Percentiles rank a stretch among this genome's conserved stretches.
These are phyloP conservation scores for Coilia nasus DNA, from an alignment of 2,797 vertebrate genomes.

Conservation along the genomic window DNA sequence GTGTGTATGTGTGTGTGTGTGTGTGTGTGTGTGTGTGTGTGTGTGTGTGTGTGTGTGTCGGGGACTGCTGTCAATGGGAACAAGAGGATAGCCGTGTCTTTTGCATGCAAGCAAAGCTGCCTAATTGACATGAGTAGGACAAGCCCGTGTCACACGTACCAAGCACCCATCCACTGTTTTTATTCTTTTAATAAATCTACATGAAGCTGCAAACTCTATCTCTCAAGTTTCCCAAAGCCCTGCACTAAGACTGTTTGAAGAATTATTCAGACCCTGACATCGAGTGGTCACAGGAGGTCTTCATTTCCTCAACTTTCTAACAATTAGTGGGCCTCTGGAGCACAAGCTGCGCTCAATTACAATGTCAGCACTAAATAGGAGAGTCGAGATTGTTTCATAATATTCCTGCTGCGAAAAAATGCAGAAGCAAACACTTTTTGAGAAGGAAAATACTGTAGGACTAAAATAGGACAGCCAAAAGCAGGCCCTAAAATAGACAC, in stretches of 20 bases:
- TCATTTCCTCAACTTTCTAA: slow-evolving; percentile 73
- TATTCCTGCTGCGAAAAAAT: neutral
- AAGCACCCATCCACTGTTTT: neutral
- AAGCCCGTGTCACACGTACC: neutral
- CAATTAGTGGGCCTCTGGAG: slow-evolving; percentile 71
- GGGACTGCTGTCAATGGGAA: no score
- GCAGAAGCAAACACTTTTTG: slow-evolving; percentile 1
- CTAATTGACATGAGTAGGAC: neutral
- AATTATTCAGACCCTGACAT: slow-evolving; percentile 54
- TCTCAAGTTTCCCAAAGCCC: neutral
- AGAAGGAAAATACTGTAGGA: neutral
- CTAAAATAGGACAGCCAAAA: neutral
- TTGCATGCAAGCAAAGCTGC: neutral
- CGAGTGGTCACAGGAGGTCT: slow-evolving; percentile 64
- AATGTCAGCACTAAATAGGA: slow-evolving; percentile 19
- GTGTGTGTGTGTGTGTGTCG: no score
- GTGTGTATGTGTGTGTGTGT: no score
- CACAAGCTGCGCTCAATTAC: slow-evolving; percentile 39
- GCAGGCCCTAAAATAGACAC: neutral
- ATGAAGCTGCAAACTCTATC: neutral
- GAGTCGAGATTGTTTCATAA: slow-evolving; percentile 22
- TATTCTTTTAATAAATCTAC: no score
- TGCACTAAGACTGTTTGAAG: neutral
- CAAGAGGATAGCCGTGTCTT: neutral
- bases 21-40: no score